Evolutionary conservation across 2,113 vertebrate genomes (phyloP).

Genomic region (Rhea americana): DNA sequence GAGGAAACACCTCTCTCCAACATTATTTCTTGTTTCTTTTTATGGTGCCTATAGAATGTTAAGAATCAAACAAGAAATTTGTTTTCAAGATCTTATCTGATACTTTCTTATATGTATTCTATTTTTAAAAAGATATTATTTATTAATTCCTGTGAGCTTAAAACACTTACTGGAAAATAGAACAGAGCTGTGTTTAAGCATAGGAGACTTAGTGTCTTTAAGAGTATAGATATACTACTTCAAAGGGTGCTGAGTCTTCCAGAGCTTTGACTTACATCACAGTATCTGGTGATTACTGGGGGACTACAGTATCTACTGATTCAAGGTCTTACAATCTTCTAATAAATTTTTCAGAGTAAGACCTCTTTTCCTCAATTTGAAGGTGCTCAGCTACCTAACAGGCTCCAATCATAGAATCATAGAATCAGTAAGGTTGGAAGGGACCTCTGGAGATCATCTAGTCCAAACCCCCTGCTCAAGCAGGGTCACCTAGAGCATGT

Average conservation of each 20-base stretch:
- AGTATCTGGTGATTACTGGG: background rate
- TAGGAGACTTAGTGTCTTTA: background rate
- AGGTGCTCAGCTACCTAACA: background rate
- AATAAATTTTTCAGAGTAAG: background rate
- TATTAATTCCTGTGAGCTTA: background rate
- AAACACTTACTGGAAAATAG: background rate
- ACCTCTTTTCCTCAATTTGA: background rate
- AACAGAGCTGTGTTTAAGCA: background rate
- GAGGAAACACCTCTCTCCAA: background rate
- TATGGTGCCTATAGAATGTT: background rate
- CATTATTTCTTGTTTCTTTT: background rate
- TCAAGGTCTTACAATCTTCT: background rate
- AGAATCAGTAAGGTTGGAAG: no score
- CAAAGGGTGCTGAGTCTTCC: background rate
- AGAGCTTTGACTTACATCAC: background rate
- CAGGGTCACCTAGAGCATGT: no score
- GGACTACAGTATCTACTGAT: no score
- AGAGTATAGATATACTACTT: fast-evolving
- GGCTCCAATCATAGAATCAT: background rate
- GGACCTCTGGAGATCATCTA: no score
- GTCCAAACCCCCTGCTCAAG: no score
- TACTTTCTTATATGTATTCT: background rate
- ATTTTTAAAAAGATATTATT: background rate
- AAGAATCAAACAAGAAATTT: background rate
- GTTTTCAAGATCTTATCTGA: background rate